phyloP scores from a whole-genome alignment of 2,113 vertebrate species.

The Lepidothrix coronata region DNA sequence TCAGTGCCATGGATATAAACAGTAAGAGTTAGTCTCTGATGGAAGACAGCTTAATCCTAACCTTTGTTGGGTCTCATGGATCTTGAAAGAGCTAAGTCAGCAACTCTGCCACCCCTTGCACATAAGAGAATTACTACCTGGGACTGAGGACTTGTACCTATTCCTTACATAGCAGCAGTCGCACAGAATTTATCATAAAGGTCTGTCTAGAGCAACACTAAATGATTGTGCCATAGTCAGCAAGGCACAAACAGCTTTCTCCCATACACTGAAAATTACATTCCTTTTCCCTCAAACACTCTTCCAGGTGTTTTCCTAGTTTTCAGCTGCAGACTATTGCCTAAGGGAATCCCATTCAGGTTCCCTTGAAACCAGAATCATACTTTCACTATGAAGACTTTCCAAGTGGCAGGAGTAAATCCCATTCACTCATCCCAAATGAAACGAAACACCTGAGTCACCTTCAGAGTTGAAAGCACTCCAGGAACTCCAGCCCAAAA shows the following conservation, averaged over 20 bases:
- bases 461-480: neutral
- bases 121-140: neutral
- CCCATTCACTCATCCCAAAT: neutral
- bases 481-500: neutral
- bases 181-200: neutral
- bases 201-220: neutral
- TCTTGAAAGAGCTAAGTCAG: neutral
- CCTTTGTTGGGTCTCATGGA: neutral
- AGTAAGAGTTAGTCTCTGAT: neutral
- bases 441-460: neutral
- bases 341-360: neutral
- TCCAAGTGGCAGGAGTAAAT: neutral
- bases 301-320: neutral
- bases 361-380: neutral
- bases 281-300: neutral
- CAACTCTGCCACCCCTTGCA: neutral
- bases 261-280: neutral
- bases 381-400: neutral
- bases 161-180: neutral
- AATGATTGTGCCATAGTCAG: neutral
- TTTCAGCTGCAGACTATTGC: neutral
- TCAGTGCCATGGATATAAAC: neutral
- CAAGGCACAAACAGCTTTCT: neutral
- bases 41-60: neutral
- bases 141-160: neutral